These are phyloP conservation scores for Falco cherrug DNA, from an alignment of 2,797 vertebrate genomes.

Conservation along the genomic window DNA sequence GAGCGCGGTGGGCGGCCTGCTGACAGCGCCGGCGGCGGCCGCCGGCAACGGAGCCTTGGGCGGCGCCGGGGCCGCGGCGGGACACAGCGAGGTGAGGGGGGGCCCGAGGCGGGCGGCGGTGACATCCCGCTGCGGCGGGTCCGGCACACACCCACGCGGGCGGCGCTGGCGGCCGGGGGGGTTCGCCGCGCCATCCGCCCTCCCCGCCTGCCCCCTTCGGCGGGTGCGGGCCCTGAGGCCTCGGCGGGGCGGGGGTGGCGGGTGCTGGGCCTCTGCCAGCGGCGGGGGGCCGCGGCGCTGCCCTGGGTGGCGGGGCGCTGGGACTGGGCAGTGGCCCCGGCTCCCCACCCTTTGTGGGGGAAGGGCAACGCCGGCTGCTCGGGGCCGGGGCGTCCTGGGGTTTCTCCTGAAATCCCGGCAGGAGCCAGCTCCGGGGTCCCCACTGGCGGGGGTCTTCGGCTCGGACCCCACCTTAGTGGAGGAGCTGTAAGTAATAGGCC, in stretches of 20 bases:
- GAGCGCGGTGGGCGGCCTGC: slow-evolving; percentile 79
- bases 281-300: background rate
- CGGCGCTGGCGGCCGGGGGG: background rate
- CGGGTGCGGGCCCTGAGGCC: background rate
- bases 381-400: background rate
- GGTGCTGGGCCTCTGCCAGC: background rate
- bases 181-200: background rate
- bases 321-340: background rate
- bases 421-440: background rate
- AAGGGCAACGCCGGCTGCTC: slow-evolving; percentile 20
- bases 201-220: background rate
- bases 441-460: background rate
- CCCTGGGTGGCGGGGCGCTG: background rate
- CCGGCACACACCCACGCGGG: background rate
- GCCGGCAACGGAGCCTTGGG: slow-evolving; percentile 17
- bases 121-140: background rate
- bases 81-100: slow-evolving; percentile 46
- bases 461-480: background rate
- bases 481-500: background rate
- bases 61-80: slow-evolving; percentile 49
- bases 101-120: background rate
- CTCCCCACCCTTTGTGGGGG: slow-evolving; percentile 54
- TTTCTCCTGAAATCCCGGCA: background rate
- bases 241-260: background rate
- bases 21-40: slow-evolving; percentile 70